A percentile compares a stretch with the other conserved stretches of the same genome.
Conservation (phyloP, 2,888 invertebrate genomes). For the Tiphia femorata region DNA sequence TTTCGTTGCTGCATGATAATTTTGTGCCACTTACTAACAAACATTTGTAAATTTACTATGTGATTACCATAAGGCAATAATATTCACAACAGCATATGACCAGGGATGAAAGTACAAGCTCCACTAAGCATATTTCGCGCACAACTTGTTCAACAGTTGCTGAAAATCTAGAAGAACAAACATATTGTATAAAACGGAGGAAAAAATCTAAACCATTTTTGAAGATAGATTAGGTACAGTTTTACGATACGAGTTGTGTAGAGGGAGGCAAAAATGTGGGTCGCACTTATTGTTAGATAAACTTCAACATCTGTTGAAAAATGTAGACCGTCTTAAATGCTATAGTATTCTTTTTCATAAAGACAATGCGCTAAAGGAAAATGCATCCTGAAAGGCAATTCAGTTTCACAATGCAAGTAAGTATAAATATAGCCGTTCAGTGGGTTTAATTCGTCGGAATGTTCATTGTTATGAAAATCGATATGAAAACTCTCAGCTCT, state of each 20-base stretch:
- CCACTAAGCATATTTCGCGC: constrained; percentile 51
- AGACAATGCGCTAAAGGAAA: neutral
- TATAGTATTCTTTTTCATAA: no score
- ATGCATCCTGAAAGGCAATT: no score
- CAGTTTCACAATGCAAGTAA: neutral
- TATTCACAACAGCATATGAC: constrained; percentile 58
- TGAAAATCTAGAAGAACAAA: constrained; percentile 23
- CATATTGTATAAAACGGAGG: neutral
- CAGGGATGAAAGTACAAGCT: constrained; percentile 54
- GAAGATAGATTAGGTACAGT: no score
- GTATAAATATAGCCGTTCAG: neutral
- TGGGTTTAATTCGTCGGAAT: neutral
- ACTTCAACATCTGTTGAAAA: no score
- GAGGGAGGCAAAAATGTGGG: no score
- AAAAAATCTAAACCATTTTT: neutral
- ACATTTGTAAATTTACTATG: constrained; percentile 30
- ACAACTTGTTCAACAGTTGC: constrained; percentile 30
- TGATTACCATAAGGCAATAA: constrained; percentile 52
- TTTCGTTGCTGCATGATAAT: constrained; percentile 17
- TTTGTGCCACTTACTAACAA: constrained; percentile 40
- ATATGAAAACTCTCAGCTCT: neutral
- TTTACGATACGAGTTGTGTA: no score
- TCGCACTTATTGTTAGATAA: no score
- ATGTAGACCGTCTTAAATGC: no score
- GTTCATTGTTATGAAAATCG: neutral